Evolutionary conservation across 1,140 invertebrate genomes (phyloP).

Genomic region (Tenebrio molitor): DNA sequence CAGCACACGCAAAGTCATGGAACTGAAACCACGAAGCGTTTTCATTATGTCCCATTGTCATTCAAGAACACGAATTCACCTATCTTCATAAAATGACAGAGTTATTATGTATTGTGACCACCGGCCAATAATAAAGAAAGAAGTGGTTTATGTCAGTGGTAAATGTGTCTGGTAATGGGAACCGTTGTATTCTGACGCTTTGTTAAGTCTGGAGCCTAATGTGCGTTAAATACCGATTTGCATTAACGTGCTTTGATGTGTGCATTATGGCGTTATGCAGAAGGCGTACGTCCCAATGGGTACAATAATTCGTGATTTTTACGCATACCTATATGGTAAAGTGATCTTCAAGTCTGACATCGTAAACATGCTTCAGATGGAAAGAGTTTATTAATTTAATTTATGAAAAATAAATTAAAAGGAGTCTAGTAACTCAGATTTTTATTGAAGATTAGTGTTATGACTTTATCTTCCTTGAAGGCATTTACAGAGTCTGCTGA

Average conservation of each 20-base stretch:
- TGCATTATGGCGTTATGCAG: constrained; percentile 11
- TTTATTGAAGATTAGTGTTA: too few species aligned
- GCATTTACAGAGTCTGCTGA: too few species aligned
- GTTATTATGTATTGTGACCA: constrained; percentile 36
- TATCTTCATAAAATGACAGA: constrained; percentile 19
- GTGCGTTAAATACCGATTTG: constrained; percentile 42
- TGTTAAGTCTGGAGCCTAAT: constrained; percentile 24
- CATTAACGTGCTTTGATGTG: constrained; percentile 29
- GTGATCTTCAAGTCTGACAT: neutral
- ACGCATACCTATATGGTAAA: neutral
- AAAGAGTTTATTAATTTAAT: too few species aligned
- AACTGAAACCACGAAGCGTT: neutral
- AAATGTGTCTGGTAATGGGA: constrained; percentile 31
- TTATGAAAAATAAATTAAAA: too few species aligned
- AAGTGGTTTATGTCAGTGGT: constrained; percentile 36
- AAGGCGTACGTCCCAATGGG: neutral
- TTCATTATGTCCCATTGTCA: constrained; percentile 18
- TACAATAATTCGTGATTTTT: neutral
- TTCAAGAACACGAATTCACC: neutral
- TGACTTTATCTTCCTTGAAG: too few species aligned
- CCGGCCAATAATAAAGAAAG: constrained; percentile 23
- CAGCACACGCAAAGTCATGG: neutral
- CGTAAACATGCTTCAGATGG: too few species aligned
- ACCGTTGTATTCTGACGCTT: constrained; percentile 41
- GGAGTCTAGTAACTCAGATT: too few species aligned